Base-by-base conservation (phyloP, 2,113 vertebrate genomes). In the Phainopepla nitens region DNA sequence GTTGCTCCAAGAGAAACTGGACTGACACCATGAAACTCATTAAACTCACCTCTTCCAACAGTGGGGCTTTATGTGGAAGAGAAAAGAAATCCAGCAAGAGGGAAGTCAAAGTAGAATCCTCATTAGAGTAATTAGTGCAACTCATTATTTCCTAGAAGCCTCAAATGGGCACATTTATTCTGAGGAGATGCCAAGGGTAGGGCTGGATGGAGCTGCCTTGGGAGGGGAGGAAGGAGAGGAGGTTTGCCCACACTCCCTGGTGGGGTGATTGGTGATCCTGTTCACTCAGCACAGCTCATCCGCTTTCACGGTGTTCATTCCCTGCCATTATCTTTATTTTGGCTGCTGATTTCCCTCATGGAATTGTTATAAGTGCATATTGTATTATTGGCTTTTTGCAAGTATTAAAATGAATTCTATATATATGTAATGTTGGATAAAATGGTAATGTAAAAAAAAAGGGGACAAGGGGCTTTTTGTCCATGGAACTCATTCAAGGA, bases 101-200 rank as follows among this genome's bases (percentile, higher is more conserved):
- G 36, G n/a, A 92, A 62, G 57, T 69, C 82, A 75, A 80, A 93
- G 82, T 28, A 86, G 88, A 96, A 94, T 88, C 62, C 95, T 95
- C 96, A 75, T 61, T 93, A 91, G 90, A 66, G 75, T 93, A 97
- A 97, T 97, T 97, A 97, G 68, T 5, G 5, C 75, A n/a, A 95
- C 91, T 75, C 87, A 89, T 97, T 92, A 95, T 93, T 97, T 95
- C 60, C 85, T 85, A 25, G 79, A 82, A 79, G 77, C 73, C 91
- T 93, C 85, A 8, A 20, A 92, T 45, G 89, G 76, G 68, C 45
- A 22, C 56, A 24, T 86, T 95, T 79, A 49, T 80, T 78, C 29
- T 80, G 72, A 94, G 79, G 81, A 91, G 87, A 68, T 87, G 91
- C 91, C 87, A 57, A 42, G 83, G 75, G 41, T 61, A 53, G 4